Evolutionary conservation across 2,888 invertebrate species (phyloP), one percentile per base, ranked within the genome.

Genomic region (Amblyjoppa proteus): DNA sequence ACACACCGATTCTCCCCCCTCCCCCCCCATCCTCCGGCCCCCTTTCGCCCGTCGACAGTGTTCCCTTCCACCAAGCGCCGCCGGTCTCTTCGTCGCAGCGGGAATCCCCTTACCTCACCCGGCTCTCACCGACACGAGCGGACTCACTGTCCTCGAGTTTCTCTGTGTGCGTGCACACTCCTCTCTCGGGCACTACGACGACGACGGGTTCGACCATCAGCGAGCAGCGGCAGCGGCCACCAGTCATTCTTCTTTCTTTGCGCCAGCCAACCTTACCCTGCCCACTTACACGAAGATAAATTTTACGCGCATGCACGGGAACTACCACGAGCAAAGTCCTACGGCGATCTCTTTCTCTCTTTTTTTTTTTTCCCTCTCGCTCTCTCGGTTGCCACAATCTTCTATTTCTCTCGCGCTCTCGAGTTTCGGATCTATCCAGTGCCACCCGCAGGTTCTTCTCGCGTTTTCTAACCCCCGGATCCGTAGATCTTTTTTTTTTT

Each of bases 211-310:
- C 87, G 77, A 77, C 69, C 81, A 85, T 89, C 91, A 89, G 88
- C 89, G 89, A 87, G 90, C 85, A 64, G 31, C 34, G 83, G 85
- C 79, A 31, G 64, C 88, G 85, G 88, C 91, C 90, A 91, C 91
- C 88, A 91, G 91, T 91, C 90, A 90, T 91, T 91, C 91, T 91
- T 90, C 90, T 90, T 90, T 91, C 90, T 90, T 88, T 89, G 88
- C 89, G 89, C 89, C 90, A 90, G 88, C 91, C 87, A 85, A 90
- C 87, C 90, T 89, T 90, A 90, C 88, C 53, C 34, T 70, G 79
- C 38, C 87, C 84, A 88, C 85, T 87, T 86, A 78, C 86, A 88
- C 88, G 77, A 53, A 61, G 68, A 83, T 70, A 80, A 76, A 41
- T 34, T 70, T 53, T 16, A 41, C 49, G 66, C 66, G 71, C 66